A percentile compares a stretch with the other conserved stretches of the same genome.
phyloP scores from a whole-genome alignment of 2,888 invertebrate species.

The Ennomos erosarius region DNA sequence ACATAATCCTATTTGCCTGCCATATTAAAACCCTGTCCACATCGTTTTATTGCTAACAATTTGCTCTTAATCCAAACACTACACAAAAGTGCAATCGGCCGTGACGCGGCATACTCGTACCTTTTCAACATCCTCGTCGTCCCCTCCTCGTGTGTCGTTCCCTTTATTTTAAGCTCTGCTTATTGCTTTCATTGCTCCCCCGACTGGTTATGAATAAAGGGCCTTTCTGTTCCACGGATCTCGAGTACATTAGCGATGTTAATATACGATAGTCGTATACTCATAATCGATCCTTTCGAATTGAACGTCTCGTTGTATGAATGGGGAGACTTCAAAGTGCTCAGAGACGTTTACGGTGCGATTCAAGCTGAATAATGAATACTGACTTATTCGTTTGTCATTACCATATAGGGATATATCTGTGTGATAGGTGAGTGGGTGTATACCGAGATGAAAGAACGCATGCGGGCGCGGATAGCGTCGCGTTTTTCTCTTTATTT shows the following conservation, averaged over 20 bases:
- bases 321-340: conserved; percentile 45
- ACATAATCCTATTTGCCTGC: conserved; percentile 37
- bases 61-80: conserved; percentile 41
- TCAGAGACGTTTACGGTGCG: conserved; percentile 37
- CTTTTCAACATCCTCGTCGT: conserved; percentile 34
- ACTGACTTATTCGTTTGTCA: conserved; percentile 40
- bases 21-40: conserved; percentile 30
- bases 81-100: conserved; percentile 41
- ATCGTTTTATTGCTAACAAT: conserved; percentile 41
- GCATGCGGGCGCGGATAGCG: conserved; percentile 33
- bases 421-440: conserved; percentile 17
- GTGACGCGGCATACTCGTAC: conserved; percentile 38
- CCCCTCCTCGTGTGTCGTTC: conserved; percentile 41
- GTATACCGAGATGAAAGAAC: conserved; percentile 34
- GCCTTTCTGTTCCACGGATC: conserved; percentile 59
- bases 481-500: conserved; percentile 30
- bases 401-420: conserved; percentile 26
- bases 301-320: conserved; percentile 55
- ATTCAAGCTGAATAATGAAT: conserved; percentile 41
- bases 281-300: conserved; percentile 68
- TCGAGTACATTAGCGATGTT: conserved; percentile 75
- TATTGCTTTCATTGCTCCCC: conserved; percentile 59
- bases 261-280: conserved; percentile 72
- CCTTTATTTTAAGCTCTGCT: conserved; percentile 61
- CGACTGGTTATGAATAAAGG: conserved; percentile 64